phyloP scores from a whole-genome alignment of 2,797 vertebrate genomes.

The Coreius guichenoti region DNA sequence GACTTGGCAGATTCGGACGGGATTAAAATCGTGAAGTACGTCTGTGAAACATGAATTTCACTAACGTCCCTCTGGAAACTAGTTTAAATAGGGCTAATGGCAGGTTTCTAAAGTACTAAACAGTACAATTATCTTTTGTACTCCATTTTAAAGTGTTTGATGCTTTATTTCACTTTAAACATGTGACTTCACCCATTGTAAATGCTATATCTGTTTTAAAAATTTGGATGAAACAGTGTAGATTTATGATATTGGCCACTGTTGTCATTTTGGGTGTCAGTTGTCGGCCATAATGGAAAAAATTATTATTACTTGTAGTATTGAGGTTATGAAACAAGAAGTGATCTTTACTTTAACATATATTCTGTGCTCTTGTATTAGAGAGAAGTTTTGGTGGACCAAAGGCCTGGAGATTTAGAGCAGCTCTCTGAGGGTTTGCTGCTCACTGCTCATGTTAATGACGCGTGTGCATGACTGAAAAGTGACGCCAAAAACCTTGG shows the following conservation, averaged over 20 bases:
- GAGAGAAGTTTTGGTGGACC: slow-evolving; percentile 4
- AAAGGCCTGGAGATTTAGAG: slow-evolving; percentile 51
- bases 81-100: too few relatives aligned
- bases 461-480: slow-evolving; percentile 53
- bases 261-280: neutral
- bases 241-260: neutral
- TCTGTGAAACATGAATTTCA: too few relatives aligned
- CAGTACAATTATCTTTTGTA: neutral
- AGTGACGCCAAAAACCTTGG: slow-evolving; percentile 51
- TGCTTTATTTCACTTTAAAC: neutral
- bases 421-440: slow-evolving; percentile 48
- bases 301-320: neutral
- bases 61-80: too few relatives aligned
- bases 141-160: neutral
- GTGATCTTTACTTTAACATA: neutral
- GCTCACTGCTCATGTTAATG: slow-evolving; percentile 57
- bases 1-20: too few relatives aligned
- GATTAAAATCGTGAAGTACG: too few relatives aligned
- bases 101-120: neutral
- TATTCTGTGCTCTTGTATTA: slow-evolving; percentile 26
- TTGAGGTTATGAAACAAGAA: neutral
- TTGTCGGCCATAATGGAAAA: neutral
- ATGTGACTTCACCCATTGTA: neutral
- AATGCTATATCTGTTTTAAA: neutral
- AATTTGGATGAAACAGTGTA: neutral